Evolutionary conservation across 2,888 invertebrate species (phyloP), one percentile per base, ranked within the genome.

Genomic region (Idaea dimidiata): DNA sequence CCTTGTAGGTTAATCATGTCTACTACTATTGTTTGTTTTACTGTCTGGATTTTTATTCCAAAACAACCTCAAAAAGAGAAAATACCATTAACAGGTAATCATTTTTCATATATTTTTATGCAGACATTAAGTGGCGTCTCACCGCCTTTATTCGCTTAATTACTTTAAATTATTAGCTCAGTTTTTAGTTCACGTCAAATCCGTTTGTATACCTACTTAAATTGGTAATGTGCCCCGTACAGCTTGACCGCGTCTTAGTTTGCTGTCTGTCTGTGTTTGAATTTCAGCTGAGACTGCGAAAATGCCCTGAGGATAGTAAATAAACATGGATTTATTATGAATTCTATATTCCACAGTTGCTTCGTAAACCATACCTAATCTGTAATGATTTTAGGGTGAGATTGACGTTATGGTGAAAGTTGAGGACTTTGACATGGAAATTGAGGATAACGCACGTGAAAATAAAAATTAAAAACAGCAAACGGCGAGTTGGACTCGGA

Each of bases 261-360:
- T 82, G 73, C 75, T 60, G 71, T 72, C 79, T 69, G 83, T 81
- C 83, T 81, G 72, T 81, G 75, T 84, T 84, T 84, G 76, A 76
- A 66, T 74, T 80, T 74, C 70, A 69, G 67, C 73, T 78, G 68
- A 76, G 71, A 71, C 72, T 43, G 64, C 60, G 59, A 57, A 61
- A 64, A 59, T 3, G 57, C 54, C 60, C 24, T 54, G 31, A 4
- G 43, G 43, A 14, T 43, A 43, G 43, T 24, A 24, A 61, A 57
- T n/a, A 33, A 67, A 43, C 59, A n/a, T 17, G 16, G 17, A 32
- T 57, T 59, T 65, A 66, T 68, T 67, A 64, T n/a, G n/a, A n/a
- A n/a, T 64, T 68, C 54, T 58, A n/a, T 59, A n/a, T 33, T 61
- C 66, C 31, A 57, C 17, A 53, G 16, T 2, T 17, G 53, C 54